A percentile compares a stretch with the other conserved stretches of the same genome.
phyloP scores from a whole-genome alignment of 1,140 invertebrate species.

The Orius laevigatus region DNA sequence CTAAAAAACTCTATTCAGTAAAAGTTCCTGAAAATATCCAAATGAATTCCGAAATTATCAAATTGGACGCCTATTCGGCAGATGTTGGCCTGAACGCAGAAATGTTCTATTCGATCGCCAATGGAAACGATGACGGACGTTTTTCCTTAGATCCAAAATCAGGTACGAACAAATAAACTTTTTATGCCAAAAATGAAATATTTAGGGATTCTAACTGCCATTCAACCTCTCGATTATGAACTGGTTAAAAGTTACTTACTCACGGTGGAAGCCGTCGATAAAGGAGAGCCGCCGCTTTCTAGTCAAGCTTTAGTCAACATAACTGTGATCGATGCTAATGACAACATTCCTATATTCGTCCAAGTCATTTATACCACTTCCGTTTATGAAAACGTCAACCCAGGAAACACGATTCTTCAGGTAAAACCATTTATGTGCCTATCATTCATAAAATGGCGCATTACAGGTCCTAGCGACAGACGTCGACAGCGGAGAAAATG shows the following conservation, averaged over 20 bases:
- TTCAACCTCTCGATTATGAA: constrained; percentile 71
- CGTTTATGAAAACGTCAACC: constrained; percentile 58
- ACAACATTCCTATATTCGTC: constrained; percentile 71
- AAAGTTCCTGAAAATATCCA: constrained; percentile 54
- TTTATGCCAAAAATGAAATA: not conserved
- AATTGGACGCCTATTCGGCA: constrained; percentile 75
- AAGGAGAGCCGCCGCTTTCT: constrained; percentile 65
- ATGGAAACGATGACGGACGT: constrained; percentile 74
- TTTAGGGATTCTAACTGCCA: constrained; percentile 50
- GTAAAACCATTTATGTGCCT: constrained; percentile 26
- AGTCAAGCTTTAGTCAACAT: constrained; percentile 79
- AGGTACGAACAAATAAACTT: constrained; percentile 11
- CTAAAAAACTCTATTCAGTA: constrained; percentile 39
- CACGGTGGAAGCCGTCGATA: constrained; percentile 78
- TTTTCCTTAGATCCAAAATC: constrained; percentile 54
- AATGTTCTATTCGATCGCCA: constrained; percentile 76
- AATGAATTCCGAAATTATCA: constrained; percentile 56
- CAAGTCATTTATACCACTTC: constrained; percentile 62
- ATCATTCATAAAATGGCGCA: no score
- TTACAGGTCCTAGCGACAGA: constrained; percentile 53
- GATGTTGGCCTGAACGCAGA: constrained; percentile 87
- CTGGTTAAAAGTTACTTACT: constrained; percentile 69
- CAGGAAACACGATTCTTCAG: constrained; percentile 52
- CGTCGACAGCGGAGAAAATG: constrained; percentile 64
- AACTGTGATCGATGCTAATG: constrained; percentile 72